Evolutionary conservation across 2,888 invertebrate genomes (phyloP).

Genomic region (Notodonta ziczac): DNA sequence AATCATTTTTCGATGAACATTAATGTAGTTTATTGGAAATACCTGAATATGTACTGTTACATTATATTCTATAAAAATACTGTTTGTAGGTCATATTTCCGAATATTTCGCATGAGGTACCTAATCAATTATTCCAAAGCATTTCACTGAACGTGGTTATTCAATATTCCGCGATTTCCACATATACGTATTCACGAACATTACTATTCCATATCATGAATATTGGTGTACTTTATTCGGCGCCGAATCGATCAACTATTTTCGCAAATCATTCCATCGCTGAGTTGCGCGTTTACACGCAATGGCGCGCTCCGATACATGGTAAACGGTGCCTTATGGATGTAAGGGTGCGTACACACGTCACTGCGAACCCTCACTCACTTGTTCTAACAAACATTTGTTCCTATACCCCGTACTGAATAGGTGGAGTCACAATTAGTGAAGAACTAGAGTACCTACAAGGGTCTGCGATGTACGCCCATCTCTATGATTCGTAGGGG

Average conservation of each 20-base stretch:
- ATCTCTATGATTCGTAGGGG: slow-evolving; percentile 46
- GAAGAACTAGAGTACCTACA: slow-evolving; percentile 55
- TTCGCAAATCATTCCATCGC: slow-evolving; percentile 32
- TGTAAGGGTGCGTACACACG: slow-evolving; percentile 27
- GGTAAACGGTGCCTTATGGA: slow-evolving; percentile 29
- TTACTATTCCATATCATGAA: slow-evolving; percentile 4
- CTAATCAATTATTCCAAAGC: slow-evolving; percentile 1
- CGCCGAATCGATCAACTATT: slow-evolving; percentile 29
- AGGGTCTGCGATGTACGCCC: slow-evolving; percentile 60
- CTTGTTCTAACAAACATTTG: slow-evolving; percentile 48
- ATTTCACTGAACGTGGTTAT: background rate
- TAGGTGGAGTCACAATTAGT: slow-evolving; percentile 68
- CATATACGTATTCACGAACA: slow-evolving; percentile 1
- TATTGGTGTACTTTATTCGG: slow-evolving; percentile 5
- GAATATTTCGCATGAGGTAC: background rate
- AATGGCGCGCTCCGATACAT: slow-evolving; percentile 9
- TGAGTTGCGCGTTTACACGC: slow-evolving; percentile 31
- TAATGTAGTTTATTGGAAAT: too few relatives aligned
- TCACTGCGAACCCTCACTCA: slow-evolving; percentile 43
- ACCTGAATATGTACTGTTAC: too few relatives aligned
- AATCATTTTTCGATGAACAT: too few relatives aligned
- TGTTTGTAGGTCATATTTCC: background rate
- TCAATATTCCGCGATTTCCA: slow-evolving; percentile 1
- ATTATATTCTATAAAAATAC: background rate
- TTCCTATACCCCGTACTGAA: slow-evolving; percentile 41